Evolutionary conservation across 2,888 invertebrate genomes (phyloP), one percentile per base, ranked within the genome.

Genomic region (Elmis aenea): DNA sequence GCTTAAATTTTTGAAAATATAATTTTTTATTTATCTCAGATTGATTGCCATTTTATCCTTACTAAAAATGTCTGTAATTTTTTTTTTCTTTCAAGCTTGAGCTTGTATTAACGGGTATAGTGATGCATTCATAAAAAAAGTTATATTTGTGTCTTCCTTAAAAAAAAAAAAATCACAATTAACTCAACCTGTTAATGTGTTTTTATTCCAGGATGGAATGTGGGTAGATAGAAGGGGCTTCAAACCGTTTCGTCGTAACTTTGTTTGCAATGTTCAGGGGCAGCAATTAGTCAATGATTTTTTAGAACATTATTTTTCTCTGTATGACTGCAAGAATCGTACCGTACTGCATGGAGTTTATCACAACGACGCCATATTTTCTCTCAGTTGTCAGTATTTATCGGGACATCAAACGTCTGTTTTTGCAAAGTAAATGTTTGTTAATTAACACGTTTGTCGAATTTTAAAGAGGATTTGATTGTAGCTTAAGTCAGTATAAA

Each of bases 231-330:
- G n/a, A n/a, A n/a, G n/a, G n/a, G n/a, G n/a, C n/a, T 50, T 77
- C 23, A 76, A 77, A 0, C 49, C 59, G 1, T 51, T 64, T 11
- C 61, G 64, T 52, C 68, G 69, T 11, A 76, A 78, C 55, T 80
- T 69, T 59, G 71, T 79, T 26, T 62, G 69, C 22, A 67, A 72
- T 8, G 57, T 61, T 3, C 67, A 68, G 0, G 71, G 73, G 0
- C 59, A 62, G 21, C 59, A 57, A 1, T 47, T 85, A 1, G 73
- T 78, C 0, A 73, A 77, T 34, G 76, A 75, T 50, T 84, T 85
- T 58, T 58, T 85, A 3, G 73, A 77, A 35, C 74, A 80, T 40
- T 83, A 75, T 64, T 85, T 81, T 54, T 71, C 73, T 0, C 59
- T 83, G 1, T 75, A 82, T 42, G 87, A 87, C 55, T 64, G 70